Base-by-base conservation (phyloP, 2,888 invertebrate species). In the Stictocephala bisonia region DNA sequence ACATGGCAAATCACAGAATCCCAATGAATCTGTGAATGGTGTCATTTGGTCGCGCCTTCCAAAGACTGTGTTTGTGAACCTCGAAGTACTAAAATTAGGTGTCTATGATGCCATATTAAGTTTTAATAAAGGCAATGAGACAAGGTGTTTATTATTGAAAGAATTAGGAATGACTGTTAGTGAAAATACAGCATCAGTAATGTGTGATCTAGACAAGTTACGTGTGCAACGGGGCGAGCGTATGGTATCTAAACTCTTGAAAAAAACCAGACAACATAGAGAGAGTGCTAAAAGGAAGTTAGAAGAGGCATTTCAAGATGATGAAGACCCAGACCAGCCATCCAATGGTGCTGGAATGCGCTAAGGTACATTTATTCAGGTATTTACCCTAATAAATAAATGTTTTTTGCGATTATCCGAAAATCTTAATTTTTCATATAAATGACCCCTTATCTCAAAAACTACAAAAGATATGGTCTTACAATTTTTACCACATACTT, bases 251-350 rank as follows among this genome's bases (percentile, higher is more conserved):
- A 44, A 66, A 1, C 44, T 66, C 1, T 2, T 24, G 26, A 66
- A 66, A 44, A 50, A 64, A 44, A 24, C 44, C 1, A 66, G 66
- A n/a, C 66, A 66, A 44, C 24, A 22, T 6, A 9, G 48, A 7
- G 44, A 44, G n/a, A 44, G 44, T 66, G 66, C 44, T n/a, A 66
- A 66, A n/a, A 44, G 66, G 20, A 66, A 66, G 44, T 24, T 44
- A 27, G 44, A 66, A 35, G 64, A 64, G 35, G 40, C 35, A 9
- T 64, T 66, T 66, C 24, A 22, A 4, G 66, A 44, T 3, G 26
- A 24, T 0, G 66, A 66, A 26, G 66, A 66, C 48, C 44, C 44
- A 66, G 66, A 66, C 26, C 15, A 44, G 15, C 66, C 66, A 44
- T 6, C 66, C 13, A 44, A 44, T 66, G 41, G 44, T 1, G 44